Evolutionary conservation across 2,797 vertebrate species (phyloP), one percentile per base, ranked within the genome.

Genomic region (Eulemur coronatus): DNA sequence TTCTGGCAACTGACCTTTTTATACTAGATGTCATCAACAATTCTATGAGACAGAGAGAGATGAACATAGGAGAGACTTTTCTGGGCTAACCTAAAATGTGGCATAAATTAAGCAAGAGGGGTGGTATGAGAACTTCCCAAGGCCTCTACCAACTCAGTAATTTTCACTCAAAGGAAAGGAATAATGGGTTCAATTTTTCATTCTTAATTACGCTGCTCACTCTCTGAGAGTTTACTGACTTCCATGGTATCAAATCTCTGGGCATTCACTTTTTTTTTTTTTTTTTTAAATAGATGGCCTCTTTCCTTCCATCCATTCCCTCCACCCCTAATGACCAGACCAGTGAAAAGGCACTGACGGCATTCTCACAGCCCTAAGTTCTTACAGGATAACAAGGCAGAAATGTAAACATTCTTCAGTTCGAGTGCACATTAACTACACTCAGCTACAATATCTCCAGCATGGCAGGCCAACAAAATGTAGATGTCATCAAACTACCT

Each of bases 1-100:
- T 95, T 95, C 55, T 97, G 81, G 95, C 46, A 88, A 82, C 1
- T 57, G 35, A 76, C 11, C n/a, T 95, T 93, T 92, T 92, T 48
- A 84, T 79, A 75, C 65, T 91, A 87, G 59, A 59, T 69, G 52
- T 65, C 52, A 69, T n/a, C 65, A 61, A 52, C 63, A 80, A 70
- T 59, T 86, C 89, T 78, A 1, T 46, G 70, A 91, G 81, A 65
- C 65, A 96, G 52, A 86, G 12, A 81, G 52, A 86, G 12, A 81
- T n/a, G 1, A 48, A 35, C 41, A 41, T 41, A 67, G 8, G 57
- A 88, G 41, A 61, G 41, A 73, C 38, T 35, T 84, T 35, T 85
- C 18, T 26, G 33, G n/a, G 8, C 30, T 72, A 38, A 63, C 89
- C 78, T 92, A 82, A 88, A 93, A 86, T 15, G 81, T 9, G 18